These are phyloP conservation scores for Sebastes oblongus DNA, from an alignment of 2,797 vertebrate species.

Conservation along the genomic window DNA sequence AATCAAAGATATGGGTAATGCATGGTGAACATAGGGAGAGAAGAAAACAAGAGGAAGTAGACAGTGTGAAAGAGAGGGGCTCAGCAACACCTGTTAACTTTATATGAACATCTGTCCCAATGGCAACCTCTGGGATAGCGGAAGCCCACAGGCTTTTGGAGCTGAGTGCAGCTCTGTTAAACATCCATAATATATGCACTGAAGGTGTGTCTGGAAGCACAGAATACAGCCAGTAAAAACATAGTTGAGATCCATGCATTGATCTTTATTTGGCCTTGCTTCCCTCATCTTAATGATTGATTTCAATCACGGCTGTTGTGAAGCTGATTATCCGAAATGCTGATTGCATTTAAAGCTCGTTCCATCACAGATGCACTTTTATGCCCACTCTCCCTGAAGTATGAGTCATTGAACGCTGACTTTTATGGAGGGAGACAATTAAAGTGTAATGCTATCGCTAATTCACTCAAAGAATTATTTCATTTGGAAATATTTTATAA, in stretches of 20 bases:
- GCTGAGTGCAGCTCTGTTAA: conserved; percentile 32
- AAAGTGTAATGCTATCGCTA: conserved; percentile 25
- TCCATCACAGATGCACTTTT: conserved; percentile 28
- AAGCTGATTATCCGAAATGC: conserved; percentile 15
- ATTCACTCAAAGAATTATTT: conserved; percentile 28
- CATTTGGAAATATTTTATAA: conserved; percentile 3
- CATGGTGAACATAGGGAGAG: not conserved
- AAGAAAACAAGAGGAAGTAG: conserved; percentile 4
- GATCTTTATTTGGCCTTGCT: conserved; percentile 24
- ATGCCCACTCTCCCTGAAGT: conserved; percentile 8
- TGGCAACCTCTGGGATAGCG: conserved; percentile 35
- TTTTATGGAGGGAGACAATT: conserved; percentile 28
- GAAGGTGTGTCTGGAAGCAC: conserved; percentile 20
- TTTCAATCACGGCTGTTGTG: conserved; percentile 1
- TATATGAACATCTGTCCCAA: conserved; percentile 63
- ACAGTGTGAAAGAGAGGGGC: not conserved
- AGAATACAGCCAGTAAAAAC: not conserved
- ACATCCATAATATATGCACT: conserved; percentile 56
- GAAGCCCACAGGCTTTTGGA: conserved; percentile 35
- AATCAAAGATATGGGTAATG: conserved; percentile 9
- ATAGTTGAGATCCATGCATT: not conserved
- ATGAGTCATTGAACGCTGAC: conserved; percentile 4
- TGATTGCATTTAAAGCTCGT: conserved; percentile 7
- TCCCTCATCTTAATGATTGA: conserved; percentile 1
- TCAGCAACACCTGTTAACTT: conserved; percentile 63